Evolutionary conservation across 2,113 vertebrate genomes (phyloP).

Genomic region (Odontophorus gujanensis): DNA sequence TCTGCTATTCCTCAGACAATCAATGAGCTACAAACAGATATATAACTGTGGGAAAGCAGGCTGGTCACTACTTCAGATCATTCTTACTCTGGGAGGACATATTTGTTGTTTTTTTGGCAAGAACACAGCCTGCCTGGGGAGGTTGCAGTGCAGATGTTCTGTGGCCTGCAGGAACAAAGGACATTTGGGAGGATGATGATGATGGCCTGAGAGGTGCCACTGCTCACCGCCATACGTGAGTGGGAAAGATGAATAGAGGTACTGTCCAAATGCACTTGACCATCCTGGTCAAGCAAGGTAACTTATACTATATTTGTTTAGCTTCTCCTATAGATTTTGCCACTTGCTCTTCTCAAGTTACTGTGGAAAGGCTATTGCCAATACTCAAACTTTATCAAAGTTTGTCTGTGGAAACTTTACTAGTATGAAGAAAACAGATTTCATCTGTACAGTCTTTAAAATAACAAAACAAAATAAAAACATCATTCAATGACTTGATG

Average conservation of each 20-base stretch:
- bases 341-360: background rate
- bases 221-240: background rate
- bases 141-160: background rate
- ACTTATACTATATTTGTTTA: background rate
- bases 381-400: background rate
- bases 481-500: background rate
- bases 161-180: background rate
- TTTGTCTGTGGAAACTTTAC: background rate
- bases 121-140: background rate
- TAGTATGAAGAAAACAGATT: background rate
- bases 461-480: background rate
- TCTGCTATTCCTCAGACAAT: background rate
- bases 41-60: background rate
- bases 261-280: background rate
- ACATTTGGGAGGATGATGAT: background rate
- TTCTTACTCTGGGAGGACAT: background rate
- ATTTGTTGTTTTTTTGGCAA: background rate
- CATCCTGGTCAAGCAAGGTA: background rate
- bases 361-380: background rate
- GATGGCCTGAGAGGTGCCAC: background rate
- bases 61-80: background rate
- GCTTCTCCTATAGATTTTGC: background rate
- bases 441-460: background rate
- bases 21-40: background rate
- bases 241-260: background rate